Conservation (phyloP, 1,140 invertebrate species). For the Mamestra configurata region DNA sequence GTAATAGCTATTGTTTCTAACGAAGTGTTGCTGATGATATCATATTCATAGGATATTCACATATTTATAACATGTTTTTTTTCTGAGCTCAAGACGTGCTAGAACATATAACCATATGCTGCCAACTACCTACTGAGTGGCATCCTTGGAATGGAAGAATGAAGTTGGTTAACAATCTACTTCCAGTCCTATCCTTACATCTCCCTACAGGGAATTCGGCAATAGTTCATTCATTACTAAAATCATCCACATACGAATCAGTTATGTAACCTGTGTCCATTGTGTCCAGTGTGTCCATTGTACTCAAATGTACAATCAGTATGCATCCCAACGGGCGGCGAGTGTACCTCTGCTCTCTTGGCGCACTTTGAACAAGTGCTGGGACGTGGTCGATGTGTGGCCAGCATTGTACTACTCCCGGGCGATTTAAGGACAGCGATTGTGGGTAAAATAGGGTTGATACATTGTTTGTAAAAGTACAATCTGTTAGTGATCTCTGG, state of each 20-base stretch:
- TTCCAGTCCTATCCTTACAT: no score
- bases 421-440: not conserved
- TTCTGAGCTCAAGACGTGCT: no score
- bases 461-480: no score
- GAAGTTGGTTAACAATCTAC: no score
- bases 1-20: no score
- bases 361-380: not conserved
- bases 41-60: no score
- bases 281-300: not conserved
- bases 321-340: not conserved
- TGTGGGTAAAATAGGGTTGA: not conserved
- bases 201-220: not conserved
- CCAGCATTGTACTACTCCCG: not conserved
- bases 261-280: not conserved
- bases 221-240: not conserved
- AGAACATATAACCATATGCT: no score
- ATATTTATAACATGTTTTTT: no score
- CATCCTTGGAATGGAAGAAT: no score
- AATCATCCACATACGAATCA: not conserved
- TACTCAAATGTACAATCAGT: slow-evolving; percentile 2
- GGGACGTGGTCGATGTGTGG: not conserved
- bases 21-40: no score
- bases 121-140: no score
- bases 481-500: no score
- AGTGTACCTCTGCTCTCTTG: not conserved